Evolutionary conservation across 1,140 invertebrate species (phyloP).

Genomic region (Drosophila prosaltans): DNA sequence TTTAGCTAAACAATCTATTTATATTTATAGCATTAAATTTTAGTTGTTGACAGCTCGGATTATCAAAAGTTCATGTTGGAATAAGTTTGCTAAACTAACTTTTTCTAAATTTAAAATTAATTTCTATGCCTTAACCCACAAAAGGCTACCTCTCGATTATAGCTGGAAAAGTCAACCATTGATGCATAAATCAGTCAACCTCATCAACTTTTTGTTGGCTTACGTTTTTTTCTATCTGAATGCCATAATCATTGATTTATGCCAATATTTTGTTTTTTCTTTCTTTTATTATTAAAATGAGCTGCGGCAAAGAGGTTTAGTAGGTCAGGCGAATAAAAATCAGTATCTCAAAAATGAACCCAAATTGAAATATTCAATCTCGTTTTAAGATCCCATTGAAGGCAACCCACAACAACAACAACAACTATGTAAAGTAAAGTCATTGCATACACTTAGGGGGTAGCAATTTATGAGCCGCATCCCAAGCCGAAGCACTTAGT

Average conservation of each 20-base stretch:
- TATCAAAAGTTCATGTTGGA: no score
- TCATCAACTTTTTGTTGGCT: constrained; percentile 5
- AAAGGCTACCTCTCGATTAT: neutral
- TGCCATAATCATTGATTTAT: constrained; percentile 7
- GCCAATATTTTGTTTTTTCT: neutral
- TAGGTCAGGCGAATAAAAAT: constrained; percentile 11
- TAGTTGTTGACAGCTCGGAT: no score
- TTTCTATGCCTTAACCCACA: no score
- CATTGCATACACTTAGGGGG: constrained; percentile 29
- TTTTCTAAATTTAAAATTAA: no score
- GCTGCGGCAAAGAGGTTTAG: constrained; percentile 19
- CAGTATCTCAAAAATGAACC: constrained; percentile 13
- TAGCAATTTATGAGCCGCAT: constrained; percentile 38
- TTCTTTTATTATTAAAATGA: constrained; percentile 48
- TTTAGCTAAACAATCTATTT: no score
- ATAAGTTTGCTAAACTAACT: no score
- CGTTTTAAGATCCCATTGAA: constrained; percentile 20
- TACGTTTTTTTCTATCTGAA: neutral
- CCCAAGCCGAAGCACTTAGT: constrained; percentile 61
- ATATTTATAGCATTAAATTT: no score
- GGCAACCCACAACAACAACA: neutral
- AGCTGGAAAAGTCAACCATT: neutral
- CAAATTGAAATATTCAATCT: constrained; percentile 52
- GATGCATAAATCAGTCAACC: neutral
- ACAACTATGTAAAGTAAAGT: constrained; percentile 8